Base-by-base conservation (phyloP, 2,113 vertebrate species). In the Aythya baeri region DNA sequence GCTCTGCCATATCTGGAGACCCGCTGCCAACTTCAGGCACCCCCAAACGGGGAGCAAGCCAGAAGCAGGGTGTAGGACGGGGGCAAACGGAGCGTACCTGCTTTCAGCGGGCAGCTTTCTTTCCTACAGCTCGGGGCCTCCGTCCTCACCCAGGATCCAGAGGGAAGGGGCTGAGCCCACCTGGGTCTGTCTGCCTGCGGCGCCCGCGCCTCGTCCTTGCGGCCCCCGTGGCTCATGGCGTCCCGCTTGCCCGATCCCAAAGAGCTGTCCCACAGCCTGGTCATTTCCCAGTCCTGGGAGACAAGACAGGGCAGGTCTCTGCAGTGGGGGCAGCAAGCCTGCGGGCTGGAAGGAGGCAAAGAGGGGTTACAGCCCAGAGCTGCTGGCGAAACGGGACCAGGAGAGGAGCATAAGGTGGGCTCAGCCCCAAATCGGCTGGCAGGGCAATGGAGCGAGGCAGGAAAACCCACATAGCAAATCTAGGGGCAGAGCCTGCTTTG, bases 251-350 rank as follows among this genome's bases (percentile, higher is more conserved):
- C 96, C 0, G 62, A 29, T 81, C 77, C 72, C 93, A 94, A 76
- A 84, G 79, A 96, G 80, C 62, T 95, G 75, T 93, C 91, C 91
- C 38, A 91, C 83, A 96, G 44, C 46, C 90, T 44, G 32, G 83
- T 96, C 86, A 96, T 88, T 89, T 97, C 97, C 97, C 94, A 34
- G 4, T 97, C 97, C 98, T 98, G 96, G 67, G 85, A 83, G 67
- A 80, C 25, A 84, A 95, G 68, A 91, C 8, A 86, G 82, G 86
- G 63, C 67, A 70, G n/a, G 43, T 72, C 57, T 86, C 91, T 91
- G 89, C 84, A 81, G 72, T n/a, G 34, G 32, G 50, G 38, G 63
- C 65, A 8, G 4, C 27, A 16, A 82, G 54, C 89, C 61, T 74
- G 29, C 55, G 65, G 68, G 54, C 54, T 94, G 55, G 52, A 62